Evolutionary conservation across 1,140 invertebrate species (phyloP), one percentile per base, ranked within the genome.

Genomic region (Piezodorus guildinii): DNA sequence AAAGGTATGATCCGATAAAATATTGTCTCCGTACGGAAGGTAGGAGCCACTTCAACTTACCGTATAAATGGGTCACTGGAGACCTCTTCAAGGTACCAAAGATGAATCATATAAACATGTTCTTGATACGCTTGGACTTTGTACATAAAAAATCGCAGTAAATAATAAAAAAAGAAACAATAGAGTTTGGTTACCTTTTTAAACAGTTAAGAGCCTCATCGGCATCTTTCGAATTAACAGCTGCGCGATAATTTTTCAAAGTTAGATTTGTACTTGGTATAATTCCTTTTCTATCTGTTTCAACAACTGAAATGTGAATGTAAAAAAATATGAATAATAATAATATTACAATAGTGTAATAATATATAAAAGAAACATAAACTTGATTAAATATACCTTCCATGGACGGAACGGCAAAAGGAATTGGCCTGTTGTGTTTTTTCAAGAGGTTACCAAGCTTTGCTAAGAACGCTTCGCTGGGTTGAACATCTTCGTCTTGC

Each of bases 401-500:
- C 59, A 44, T 39, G 8, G 39, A 60, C 16, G 69, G 67, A 17
- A 69, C 62, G 17, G 39, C 45, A 70, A 91, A 91, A 1, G 88
- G 88, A 39, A 90, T 79, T 4, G 78, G 68, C 49, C 80, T 73
- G 34, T 83, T 79, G 66, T 87, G 82, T 23, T 77, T 75, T 69
- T 80, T 76, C 14, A 92, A 76, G 70, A 87, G 81, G 21, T 80
- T 76, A 0, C 80, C 84, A 9, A 94, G 75, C 27, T 76, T 77
- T 9, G 71, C 68, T 0, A 92, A 75, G 71, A 92, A 90, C 17
- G 80, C 69, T 61, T 84, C 79, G 23, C 79, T 82, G 1, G 89
- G 85, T 34, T 82, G 73, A 60, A 89, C 74, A 65, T 85, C 80
- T 70, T 92, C 87, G 73, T 92, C 88, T 75, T 92, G 88, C 75